phyloP scores from a whole-genome alignment of 2,113 vertebrate species.

The Bubo bubo region DNA sequence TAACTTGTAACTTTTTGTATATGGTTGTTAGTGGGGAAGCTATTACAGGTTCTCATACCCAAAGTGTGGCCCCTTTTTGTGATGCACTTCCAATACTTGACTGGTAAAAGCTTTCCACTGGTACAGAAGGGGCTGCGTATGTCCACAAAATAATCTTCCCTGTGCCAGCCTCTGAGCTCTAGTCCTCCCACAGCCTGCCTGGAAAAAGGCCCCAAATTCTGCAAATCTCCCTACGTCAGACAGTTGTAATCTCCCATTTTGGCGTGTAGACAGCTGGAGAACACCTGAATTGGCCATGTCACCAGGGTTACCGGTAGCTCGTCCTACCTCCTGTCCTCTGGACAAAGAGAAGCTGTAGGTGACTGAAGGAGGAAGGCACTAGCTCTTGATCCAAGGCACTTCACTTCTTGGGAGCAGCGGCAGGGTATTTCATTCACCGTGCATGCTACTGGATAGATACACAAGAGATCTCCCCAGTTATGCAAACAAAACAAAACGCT shows the following conservation, averaged over 20 bases:
- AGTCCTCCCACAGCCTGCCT: neutral
- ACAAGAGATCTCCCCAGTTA: neutral
- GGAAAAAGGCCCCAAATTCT: neutral
- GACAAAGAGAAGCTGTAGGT: neutral
- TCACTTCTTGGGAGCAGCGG: neutral
- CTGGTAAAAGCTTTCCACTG: neutral
- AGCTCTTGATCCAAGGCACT: neutral
- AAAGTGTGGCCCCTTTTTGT: neutral
- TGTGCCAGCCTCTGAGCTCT: neutral
- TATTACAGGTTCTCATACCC: neutral
- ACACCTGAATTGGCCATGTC: neutral
- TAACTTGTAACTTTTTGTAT: neutral
- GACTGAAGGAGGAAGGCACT: neutral
- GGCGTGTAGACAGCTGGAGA: neutral
- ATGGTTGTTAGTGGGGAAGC: neutral
- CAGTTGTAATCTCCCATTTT: neutral
- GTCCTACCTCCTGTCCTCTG: neutral
- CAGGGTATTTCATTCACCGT: neutral
- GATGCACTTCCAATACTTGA: neutral
- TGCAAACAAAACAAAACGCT: neutral
- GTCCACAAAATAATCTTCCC: neutral
- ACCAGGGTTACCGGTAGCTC: neutral
- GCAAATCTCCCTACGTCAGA: neutral
- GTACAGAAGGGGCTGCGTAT: neutral
- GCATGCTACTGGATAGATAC: neutral